Base-by-base conservation (phyloP, 2,888 invertebrate genomes). In the Muscina levida region DNA sequence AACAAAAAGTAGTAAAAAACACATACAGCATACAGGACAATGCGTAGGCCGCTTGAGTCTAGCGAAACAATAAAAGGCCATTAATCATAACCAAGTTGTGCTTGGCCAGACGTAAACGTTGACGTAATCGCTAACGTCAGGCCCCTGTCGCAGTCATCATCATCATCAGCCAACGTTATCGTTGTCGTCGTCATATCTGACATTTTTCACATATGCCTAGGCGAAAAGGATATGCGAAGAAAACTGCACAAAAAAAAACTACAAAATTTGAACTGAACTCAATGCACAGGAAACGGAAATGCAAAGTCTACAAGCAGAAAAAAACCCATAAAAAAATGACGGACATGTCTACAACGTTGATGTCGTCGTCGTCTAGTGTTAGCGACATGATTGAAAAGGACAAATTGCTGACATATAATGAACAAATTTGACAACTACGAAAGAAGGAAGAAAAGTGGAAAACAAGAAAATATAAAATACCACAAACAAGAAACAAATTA, bases 351-450 rank as follows among this genome's bases (percentile, higher is more conserved):
- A 44, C 6, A 2, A 11, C n/a, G 44, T 8, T 10, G 44, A 44
- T n/a, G 26, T 26, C 10, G 56, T 26, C 26, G 24, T 26, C 56
- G 56, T 56, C 13, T 13, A 22, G n/a, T 42, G 62, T 39, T 37
- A 42, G 10, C 13, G 31, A 66, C 65, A 72, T 73, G 73, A 66
- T 65, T 72, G 53, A 72, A 73, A 65, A 66, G 62, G 62, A 62
- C 62, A 62, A 62, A 62, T 62, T 62, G 19, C 44, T 67, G 73
- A 73, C 73, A 73, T 37, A 56, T 37, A 57, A 67, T 22, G 66
- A 31, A 57, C 22, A 73, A 73, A 73, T 73, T 73, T 66, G 73
- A 73, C 73, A 67, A 57, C 66, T 67, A 72, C 48, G 15, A 31
- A 39, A 17, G 10, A 42, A 42, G 13, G 13, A n/a, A 22, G 3